Percentiles rank a stretch among this genome's conserved stretches.
Conservation (phyloP, 2,113 vertebrate species). For the Heloderma charlesbogerti region DNA sequence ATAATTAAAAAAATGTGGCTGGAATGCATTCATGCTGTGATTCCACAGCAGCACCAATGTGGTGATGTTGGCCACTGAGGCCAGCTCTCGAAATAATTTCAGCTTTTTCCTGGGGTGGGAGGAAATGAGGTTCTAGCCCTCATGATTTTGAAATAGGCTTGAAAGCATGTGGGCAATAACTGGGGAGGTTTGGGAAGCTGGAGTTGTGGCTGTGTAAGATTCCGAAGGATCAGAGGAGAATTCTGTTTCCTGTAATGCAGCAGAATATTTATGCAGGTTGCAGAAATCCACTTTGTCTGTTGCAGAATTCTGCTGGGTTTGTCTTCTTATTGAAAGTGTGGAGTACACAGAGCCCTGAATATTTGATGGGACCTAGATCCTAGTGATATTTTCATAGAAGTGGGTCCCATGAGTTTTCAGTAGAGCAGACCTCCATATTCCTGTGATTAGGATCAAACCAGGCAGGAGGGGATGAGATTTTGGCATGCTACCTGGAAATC, state of each 20-base stretch:
- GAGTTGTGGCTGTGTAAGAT: not conserved
- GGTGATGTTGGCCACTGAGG: not conserved
- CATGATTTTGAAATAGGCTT: not conserved
- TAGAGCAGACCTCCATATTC: not conserved
- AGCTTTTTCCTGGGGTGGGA: not conserved
- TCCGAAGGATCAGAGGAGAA: not conserved
- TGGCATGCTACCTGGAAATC: not conserved
- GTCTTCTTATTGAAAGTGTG: not conserved
- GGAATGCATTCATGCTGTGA: not conserved
- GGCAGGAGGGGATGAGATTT: not conserved
- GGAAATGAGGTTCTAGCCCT: not conserved
- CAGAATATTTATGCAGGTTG: not conserved
- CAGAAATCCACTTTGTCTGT: no score
- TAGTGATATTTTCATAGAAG: not conserved
- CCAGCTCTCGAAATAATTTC: not conserved
- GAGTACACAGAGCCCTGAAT: not conserved
- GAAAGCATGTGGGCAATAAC: not conserved
- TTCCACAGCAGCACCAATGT: not conserved
- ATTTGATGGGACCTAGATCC: not conserved
- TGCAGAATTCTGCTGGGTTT: not conserved
- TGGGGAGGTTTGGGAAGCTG: not conserved
- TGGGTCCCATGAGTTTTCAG: not conserved
- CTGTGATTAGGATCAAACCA: not conserved
- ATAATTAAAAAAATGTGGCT: no score
- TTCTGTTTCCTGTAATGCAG: not conserved